These are phyloP conservation scores for Lanius ludovicianus DNA, from an alignment of 2,113 vertebrate species.

Conservation along the genomic window DNA sequence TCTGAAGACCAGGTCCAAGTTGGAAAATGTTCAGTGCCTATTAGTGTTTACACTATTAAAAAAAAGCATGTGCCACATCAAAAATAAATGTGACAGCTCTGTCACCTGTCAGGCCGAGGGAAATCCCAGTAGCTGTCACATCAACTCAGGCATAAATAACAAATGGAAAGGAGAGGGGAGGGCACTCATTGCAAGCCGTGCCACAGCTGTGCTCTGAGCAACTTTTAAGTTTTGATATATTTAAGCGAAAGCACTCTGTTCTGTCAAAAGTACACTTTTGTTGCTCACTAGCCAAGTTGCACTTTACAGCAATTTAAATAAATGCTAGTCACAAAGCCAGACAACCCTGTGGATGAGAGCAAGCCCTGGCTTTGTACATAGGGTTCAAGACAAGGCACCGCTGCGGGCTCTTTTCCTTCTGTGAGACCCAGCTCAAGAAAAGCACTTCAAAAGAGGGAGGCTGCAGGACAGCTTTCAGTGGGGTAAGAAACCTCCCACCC, in stretches of 20 bases:
- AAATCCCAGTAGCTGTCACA: background rate
- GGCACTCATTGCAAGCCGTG: background rate
- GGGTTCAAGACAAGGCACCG: background rate
- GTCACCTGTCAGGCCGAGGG: background rate
- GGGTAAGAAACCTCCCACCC: background rate
- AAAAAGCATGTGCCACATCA: background rate
- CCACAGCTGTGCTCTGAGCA: background rate
- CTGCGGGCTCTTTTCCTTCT: background rate
- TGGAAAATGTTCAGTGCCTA: background rate
- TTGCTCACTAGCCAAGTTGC: background rate
- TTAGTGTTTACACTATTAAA: background rate
- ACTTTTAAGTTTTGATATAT: background rate
- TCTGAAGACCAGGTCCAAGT: background rate
- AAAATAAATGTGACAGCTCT: background rate
- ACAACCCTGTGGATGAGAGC: background rate
- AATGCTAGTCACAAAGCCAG: background rate
- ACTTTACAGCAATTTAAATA: background rate
- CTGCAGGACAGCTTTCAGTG: background rate
- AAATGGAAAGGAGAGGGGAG: background rate
- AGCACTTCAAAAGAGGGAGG: background rate
- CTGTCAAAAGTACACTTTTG: background rate
- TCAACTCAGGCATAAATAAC: background rate
- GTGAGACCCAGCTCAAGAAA: background rate
- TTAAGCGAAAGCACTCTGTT: background rate
- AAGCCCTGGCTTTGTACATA: background rate